Evolutionary conservation across 2,797 vertebrate genomes (phyloP).

Genomic region (Poeciliopsis infans): DNA sequence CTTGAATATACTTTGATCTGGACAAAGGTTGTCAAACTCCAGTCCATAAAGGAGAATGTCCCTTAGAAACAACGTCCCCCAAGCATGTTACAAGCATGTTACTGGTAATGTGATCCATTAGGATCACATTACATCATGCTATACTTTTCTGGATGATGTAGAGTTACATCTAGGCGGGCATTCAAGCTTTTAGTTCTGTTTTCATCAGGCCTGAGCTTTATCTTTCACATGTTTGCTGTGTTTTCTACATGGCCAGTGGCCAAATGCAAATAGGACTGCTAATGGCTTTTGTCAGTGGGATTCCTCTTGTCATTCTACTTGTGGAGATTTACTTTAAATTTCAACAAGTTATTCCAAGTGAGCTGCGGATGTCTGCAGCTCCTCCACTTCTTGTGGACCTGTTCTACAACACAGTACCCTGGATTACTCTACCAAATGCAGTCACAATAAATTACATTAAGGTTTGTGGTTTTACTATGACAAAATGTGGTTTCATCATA

Average conservation of each 20-base stretch:
- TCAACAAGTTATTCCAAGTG: not conserved
- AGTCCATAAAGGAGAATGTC: not conserved
- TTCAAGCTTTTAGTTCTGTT: not conserved
- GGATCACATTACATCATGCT: too few species aligned
- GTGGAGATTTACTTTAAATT: not conserved
- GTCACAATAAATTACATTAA: not conserved
- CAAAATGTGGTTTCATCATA: not conserved
- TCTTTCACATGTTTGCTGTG: too few species aligned
- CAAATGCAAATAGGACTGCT: not conserved
- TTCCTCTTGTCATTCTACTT: not conserved
- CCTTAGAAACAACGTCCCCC: not conserved
- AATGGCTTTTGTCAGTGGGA: not conserved
- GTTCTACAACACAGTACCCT: not conserved
- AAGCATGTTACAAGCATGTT: not conserved
- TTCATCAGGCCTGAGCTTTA: not conserved
- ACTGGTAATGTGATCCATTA: too few species aligned
- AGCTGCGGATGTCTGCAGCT: not conserved
- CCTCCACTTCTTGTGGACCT: not conserved
- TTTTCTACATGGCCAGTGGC: too few species aligned
- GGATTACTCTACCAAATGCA: not conserved
- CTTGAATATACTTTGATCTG: not conserved
- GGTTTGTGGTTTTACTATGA: not conserved
- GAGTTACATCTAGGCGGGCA: too few species aligned
- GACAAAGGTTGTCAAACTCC: not conserved
- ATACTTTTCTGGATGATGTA: not conserved